phyloP scores from a whole-genome alignment of 2,888 invertebrate genomes.

The Chymomyza amoena region DNA sequence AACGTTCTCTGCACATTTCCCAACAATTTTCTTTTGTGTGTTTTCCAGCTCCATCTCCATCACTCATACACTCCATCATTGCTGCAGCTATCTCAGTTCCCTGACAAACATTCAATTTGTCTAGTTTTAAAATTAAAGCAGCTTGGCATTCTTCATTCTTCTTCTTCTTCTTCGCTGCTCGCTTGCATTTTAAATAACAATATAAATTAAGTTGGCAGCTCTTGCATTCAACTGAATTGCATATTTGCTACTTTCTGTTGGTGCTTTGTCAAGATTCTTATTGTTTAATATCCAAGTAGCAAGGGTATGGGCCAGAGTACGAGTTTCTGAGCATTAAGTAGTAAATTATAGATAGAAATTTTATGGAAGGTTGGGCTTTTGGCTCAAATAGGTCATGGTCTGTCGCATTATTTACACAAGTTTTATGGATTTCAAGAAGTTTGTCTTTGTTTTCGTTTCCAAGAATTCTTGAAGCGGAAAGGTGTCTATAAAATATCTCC shows the following conservation, averaged over 20 bases:
- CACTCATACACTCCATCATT: not conserved
- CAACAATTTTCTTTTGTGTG: not conserved
- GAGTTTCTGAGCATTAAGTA: not conserved
- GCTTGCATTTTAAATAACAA: slow-evolving; percentile 41
- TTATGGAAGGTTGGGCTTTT: not conserved
- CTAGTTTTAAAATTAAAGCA: slow-evolving; percentile 59
- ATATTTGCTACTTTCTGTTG: not conserved
- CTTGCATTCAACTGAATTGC: slow-evolving; percentile 17
- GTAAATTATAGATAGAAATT: not conserved
- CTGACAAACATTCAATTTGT: slow-evolving; percentile 62
- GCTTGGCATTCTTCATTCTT: slow-evolving; percentile 34
- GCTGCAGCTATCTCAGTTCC: not conserved
- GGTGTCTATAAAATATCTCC: no score
- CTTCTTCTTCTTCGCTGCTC: not conserved
- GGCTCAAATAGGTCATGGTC: not conserved
- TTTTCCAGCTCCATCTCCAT: not conserved
- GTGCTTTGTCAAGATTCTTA: slow-evolving; percentile 48
- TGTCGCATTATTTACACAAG: not conserved
- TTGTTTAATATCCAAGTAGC: slow-evolving; percentile 37
- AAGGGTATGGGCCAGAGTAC: slow-evolving; percentile 9
- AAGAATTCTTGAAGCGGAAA: not conserved
- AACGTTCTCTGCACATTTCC: not conserved
- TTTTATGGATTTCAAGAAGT: not conserved
- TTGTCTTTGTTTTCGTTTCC: not conserved
- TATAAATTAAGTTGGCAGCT: slow-evolving; percentile 66